Conservation (phyloP, 2,113 vertebrate species). For the Mustelus asterias region DNA sequence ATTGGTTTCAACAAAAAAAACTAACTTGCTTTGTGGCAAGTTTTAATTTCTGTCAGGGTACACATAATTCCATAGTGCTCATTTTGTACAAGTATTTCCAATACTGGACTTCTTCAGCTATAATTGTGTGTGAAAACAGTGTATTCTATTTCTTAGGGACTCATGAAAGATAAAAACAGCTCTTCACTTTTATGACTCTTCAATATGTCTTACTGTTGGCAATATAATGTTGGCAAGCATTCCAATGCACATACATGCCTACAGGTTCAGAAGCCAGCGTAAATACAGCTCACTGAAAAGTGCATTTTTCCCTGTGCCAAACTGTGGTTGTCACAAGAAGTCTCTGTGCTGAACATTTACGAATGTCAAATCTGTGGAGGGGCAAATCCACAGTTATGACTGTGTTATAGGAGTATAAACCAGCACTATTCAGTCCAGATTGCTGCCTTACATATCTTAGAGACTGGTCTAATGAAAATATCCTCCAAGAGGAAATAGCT, state of each 20-base stretch:
- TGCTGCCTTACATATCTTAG: background rate
- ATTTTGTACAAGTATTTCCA: background rate
- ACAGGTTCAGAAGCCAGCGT: background rate
- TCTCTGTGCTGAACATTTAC: background rate
- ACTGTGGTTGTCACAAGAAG: background rate
- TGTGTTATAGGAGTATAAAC: background rate
- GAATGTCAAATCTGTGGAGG: background rate
- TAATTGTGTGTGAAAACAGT: background rate
- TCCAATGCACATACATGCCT: background rate
- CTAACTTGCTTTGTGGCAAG: background rate
- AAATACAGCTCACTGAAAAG: background rate
- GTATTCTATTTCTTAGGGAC: background rate
- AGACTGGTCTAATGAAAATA: background rate
- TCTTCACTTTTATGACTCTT: background rate
- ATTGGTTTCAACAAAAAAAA: background rate
- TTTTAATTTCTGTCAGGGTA: background rate
- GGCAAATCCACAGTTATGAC: background rate
- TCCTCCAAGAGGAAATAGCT: background rate
- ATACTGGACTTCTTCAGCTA: background rate
- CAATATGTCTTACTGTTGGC: background rate
- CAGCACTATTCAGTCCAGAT: background rate
- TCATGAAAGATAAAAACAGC: background rate
- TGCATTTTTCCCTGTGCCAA: background rate
- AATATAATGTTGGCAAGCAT: background rate
- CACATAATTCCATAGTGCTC: background rate